phyloP scores from a whole-genome alignment of 2,888 invertebrate species.

The Heliconius charithonia region DNA sequence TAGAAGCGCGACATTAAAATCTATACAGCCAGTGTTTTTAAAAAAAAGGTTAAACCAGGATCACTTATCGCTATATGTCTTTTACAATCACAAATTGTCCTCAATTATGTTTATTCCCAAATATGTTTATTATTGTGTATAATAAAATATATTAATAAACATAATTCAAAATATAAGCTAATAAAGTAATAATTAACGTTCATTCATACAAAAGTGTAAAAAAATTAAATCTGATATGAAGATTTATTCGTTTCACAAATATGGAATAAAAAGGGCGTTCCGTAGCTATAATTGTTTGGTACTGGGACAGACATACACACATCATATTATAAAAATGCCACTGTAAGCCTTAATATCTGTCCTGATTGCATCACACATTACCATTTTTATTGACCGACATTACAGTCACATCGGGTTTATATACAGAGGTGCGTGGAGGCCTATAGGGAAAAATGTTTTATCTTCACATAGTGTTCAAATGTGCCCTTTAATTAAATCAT shows the following conservation, averaged over 20 bases:
- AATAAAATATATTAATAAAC: no score
- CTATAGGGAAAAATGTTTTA: slow-evolving; percentile 41
- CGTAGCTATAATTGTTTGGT: slow-evolving; percentile 34
- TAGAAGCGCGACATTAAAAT: no score
- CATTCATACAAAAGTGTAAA: slow-evolving; percentile 1
- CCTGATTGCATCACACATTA: slow-evolving; percentile 59
- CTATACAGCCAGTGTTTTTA: no score
- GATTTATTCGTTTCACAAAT: slow-evolving; percentile 36
- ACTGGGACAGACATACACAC: slow-evolving; percentile 41
- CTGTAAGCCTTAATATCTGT: slow-evolving; percentile 45
- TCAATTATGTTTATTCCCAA: no score
- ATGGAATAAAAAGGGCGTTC: slow-evolving; percentile 38
- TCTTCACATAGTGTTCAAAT: slow-evolving; percentile 39
- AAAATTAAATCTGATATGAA: slow-evolving; percentile 27
- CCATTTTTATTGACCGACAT: slow-evolving; percentile 60
- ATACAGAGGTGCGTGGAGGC: slow-evolving; percentile 54
- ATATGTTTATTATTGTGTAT: no score
- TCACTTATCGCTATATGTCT: no score
- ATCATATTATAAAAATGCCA: slow-evolving; percentile 64
- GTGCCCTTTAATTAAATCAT: slow-evolving; percentile 26
- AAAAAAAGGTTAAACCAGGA: no score
- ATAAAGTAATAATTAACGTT: slow-evolving; percentile 17
- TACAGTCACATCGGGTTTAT: slow-evolving; percentile 58
- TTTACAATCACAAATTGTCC: no score
- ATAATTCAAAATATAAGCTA: not conserved